Conservation (phyloP, 2,888 invertebrate species). For the Scaeva pyrastri region DNA sequence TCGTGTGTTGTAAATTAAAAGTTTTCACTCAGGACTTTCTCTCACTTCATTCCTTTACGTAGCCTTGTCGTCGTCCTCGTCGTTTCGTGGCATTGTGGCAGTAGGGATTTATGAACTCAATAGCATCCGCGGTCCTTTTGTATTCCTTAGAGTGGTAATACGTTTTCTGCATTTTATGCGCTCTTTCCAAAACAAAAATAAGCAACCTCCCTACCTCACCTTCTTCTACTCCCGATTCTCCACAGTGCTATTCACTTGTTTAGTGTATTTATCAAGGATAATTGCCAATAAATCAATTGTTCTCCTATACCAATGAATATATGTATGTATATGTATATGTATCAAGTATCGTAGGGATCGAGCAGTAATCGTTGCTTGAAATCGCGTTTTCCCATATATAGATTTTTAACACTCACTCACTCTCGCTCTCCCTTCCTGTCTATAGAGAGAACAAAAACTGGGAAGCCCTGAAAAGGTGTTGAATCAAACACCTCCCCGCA, state of each 20-base stretch:
- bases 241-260: constrained; percentile 55
- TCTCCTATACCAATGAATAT: constrained; percentile 35
- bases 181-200: constrained; percentile 14
- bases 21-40: constrained; percentile 74
- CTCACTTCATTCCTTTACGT: too few species aligned
- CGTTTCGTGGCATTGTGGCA: constrained; percentile 12
- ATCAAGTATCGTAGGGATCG: too few species aligned
- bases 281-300: constrained; percentile 80
- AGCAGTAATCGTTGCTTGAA: constrained; percentile 71
- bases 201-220: constrained; percentile 14
- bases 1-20: constrained; percentile 75
- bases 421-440: constrained; percentile 14
- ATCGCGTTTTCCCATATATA: constrained; percentile 53
- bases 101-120: constrained; percentile 65
- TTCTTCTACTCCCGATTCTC: background rate
- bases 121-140: constrained; percentile 53
- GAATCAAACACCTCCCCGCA: background rate
- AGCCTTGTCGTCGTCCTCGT: background rate
- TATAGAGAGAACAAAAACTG: constrained; percentile 27
- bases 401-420: constrained; percentile 46
- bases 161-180: constrained; percentile 66
- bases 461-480: constrained; percentile 53
- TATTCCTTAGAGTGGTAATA: constrained; percentile 56
- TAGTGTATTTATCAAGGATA: constrained; percentile 78
- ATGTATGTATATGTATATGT: too few species aligned